phyloP scores from a whole-genome alignment of 1,140 invertebrate species.

The Magallana gigas region DNA sequence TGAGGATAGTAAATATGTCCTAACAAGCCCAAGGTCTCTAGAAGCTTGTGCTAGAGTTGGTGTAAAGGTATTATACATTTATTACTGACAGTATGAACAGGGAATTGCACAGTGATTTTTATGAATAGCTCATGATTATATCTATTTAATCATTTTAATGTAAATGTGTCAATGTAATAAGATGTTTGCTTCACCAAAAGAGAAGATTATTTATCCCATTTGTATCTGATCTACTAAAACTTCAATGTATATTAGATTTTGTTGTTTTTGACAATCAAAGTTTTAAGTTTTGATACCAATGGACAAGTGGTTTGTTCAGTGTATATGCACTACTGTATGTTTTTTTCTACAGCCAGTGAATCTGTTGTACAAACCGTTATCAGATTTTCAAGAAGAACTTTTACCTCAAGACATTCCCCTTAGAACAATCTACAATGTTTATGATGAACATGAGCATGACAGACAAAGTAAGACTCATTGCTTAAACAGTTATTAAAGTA shows the following conservation, averaged over 20 bases:
- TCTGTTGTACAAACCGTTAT: constrained; percentile 76
- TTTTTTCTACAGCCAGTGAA: constrained; percentile 72
- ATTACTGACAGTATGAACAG: neutral
- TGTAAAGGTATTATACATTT: constrained; percentile 78
- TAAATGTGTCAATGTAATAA: too few relatives aligned
- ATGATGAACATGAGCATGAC: constrained; percentile 75
- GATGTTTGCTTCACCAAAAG: too few relatives aligned
- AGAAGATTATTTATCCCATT: too few relatives aligned
- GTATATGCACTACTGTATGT: too few relatives aligned
- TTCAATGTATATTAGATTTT: too few relatives aligned
- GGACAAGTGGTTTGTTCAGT: too few relatives aligned
- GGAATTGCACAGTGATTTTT: too few relatives aligned
- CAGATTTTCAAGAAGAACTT: constrained; percentile 77
- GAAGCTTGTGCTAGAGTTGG: constrained; percentile 81
- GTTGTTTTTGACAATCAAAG: too few relatives aligned
- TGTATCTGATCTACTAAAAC: too few relatives aligned
- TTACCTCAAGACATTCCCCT: constrained; percentile 74
- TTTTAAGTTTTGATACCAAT: too few relatives aligned
- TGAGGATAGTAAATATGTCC: constrained; percentile 80
- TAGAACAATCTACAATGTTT: constrained; percentile 75
- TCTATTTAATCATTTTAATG: too few relatives aligned
- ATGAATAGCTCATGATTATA: too few relatives aligned
- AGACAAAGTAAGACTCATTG: constrained; percentile 69
- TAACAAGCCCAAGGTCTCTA: constrained; percentile 82
- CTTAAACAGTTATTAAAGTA: neutral